Evolutionary conservation across 1,140 invertebrate genomes (phyloP).

Genomic region (Lamellibrachia luymesi): DNA sequence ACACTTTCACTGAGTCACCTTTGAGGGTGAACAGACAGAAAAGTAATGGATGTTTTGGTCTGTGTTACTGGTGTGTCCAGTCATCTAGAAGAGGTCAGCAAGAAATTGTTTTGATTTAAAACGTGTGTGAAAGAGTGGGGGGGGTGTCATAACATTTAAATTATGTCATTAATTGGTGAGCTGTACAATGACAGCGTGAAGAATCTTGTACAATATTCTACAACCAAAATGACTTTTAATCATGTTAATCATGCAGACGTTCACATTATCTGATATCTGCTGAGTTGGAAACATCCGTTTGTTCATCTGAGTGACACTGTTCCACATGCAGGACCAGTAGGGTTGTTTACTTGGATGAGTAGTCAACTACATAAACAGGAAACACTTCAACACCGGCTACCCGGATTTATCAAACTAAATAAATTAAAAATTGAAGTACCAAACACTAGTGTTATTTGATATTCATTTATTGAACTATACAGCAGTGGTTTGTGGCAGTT

Average conservation of each 20-base stretch:
- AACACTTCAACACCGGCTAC: neutral
- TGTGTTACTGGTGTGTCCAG: neutral
- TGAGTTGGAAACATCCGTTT: neutral
- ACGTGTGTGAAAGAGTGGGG: too few relatives aligned
- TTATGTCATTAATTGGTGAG: too few relatives aligned
- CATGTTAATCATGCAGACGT: neutral
- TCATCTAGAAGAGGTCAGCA: too few relatives aligned
- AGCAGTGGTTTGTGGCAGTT: too few relatives aligned
- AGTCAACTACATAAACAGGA: neutral
- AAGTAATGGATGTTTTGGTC: neutral
- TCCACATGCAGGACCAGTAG: neutral
- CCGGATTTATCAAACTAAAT: neutral
- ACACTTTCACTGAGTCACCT: neutral
- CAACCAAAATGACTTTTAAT: too few relatives aligned
- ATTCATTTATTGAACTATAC: too few relatives aligned
- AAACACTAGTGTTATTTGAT: too few relatives aligned
- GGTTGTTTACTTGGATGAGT: neutral
- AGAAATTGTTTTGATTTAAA: too few relatives aligned
- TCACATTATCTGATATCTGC: neutral
- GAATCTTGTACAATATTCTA: too few relatives aligned
- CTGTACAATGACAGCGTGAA: too few relatives aligned
- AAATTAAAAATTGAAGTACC: neutral
- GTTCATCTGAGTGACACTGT: neutral
- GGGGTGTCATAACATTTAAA: too few relatives aligned
- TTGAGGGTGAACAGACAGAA: neutral